Evolutionary conservation across 2,797 vertebrate genomes (phyloP).

Genomic region (Brachyrhaphis roseni): DNA sequence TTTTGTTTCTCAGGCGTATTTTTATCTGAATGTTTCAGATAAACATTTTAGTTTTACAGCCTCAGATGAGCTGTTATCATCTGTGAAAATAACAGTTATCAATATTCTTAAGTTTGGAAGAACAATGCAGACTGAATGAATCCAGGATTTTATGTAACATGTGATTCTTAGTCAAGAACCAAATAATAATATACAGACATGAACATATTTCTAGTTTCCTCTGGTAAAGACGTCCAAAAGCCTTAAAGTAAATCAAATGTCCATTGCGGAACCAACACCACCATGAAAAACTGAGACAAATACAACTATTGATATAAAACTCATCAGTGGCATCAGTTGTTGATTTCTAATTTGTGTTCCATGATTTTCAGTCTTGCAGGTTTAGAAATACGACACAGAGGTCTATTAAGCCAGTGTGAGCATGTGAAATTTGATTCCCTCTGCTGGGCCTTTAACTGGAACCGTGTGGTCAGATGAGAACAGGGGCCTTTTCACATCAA

Average conservation of each 20-base stretch:
- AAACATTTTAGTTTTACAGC: constrained; percentile 21
- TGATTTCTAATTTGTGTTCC: not conserved
- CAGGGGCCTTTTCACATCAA: not conserved
- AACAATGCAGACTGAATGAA: constrained; percentile 40
- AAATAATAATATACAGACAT: constrained; percentile 40
- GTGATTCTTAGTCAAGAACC: constrained; percentile 38
- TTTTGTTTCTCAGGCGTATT: not conserved
- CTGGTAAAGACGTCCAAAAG: not conserved
- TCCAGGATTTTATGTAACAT: constrained; percentile 29
- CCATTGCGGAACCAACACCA: not conserved
- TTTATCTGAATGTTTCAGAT: not conserved
- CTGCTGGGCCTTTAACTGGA: not conserved
- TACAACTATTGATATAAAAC: not conserved
- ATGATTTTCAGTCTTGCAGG: not conserved
- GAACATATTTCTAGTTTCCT: not conserved
- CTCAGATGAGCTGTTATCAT: constrained; percentile 34
- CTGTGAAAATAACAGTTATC: constrained; percentile 37
- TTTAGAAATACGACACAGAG: not conserved
- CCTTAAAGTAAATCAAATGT: not conserved
- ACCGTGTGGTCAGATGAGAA: not conserved
- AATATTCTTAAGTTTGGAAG: constrained; percentile 47
- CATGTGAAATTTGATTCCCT: not conserved
- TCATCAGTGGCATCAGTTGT: not conserved
- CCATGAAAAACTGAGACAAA: not conserved
- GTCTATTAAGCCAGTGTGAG: not conserved